Conservation (phyloP, 2,797 vertebrate species). For the Hapalemur alaotrensis region DNA sequence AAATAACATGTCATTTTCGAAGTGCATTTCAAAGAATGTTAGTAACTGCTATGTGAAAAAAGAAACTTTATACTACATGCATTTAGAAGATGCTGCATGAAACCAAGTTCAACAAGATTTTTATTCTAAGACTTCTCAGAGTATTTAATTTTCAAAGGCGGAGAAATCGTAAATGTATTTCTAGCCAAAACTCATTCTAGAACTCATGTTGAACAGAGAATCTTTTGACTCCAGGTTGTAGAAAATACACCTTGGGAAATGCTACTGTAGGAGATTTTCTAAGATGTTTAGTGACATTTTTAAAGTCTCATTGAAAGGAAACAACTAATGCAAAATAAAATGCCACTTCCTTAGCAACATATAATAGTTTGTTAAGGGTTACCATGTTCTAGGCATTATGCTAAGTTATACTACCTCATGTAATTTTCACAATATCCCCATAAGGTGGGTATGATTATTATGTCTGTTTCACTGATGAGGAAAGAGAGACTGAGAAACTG, state of each 20-base stretch:
- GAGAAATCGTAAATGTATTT: neutral
- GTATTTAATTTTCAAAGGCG: slow-evolving; percentile 26
- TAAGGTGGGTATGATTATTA: neutral
- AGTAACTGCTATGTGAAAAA: neutral
- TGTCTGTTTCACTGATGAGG: neutral
- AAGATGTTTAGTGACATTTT: neutral
- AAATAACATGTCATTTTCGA: neutral
- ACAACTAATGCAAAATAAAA: neutral
- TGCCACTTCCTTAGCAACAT: neutral
- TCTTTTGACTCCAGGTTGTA: neutral
- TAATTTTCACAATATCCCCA: neutral
- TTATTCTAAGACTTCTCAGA: neutral
- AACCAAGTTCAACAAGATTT: neutral
- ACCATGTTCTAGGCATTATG: neutral
- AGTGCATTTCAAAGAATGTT: neutral
- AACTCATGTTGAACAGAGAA: neutral
- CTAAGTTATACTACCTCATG: neutral
- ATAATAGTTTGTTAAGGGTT: neutral
- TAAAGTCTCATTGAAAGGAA: neutral
- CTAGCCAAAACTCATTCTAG: neutral
- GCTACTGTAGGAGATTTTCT: neutral
- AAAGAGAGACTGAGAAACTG: neutral
- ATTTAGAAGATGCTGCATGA: neutral
- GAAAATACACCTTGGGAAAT: neutral
- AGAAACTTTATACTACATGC: neutral